Percentiles rank a stretch among this genome's conserved stretches.
Evolutionary conservation across 1,140 invertebrate genomes (phyloP).

Genomic region (Medauroidea extradentata): DNA sequence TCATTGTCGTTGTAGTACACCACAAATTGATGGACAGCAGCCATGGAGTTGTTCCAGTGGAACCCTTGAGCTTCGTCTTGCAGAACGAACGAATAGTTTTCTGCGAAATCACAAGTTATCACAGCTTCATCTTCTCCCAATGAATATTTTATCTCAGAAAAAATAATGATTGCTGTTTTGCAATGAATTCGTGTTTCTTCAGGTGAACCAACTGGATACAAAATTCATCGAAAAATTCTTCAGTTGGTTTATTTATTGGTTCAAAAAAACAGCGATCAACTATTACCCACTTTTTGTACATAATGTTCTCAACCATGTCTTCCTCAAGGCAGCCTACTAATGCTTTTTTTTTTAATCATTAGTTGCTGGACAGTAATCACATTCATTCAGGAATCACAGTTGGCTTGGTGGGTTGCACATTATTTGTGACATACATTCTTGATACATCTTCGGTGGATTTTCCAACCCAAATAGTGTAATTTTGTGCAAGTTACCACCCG

Average conservation of each 20-base stretch:
- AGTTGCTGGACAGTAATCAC: not conserved
- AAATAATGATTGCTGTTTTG: not conserved
- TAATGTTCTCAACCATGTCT: not conserved
- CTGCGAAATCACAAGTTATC: conserved; percentile 24
- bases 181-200: not conserved
- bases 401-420: too few species aligned
- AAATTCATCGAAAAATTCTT: not conserved
- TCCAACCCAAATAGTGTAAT: too few species aligned
- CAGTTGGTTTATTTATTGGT: not conserved
- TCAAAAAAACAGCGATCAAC: not conserved
- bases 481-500: too few species aligned
- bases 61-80: conserved; percentile 24
- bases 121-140: not conserved
- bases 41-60: conserved; percentile 25
- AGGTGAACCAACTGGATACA: not conserved
- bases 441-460: not conserved
- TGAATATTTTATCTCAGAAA: not conserved
- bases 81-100: conserved; percentile 28
- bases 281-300: not conserved
- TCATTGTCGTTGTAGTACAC: not conserved
- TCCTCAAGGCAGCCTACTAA: not conserved
- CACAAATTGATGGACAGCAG: conserved; percentile 29
- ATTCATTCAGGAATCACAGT: not conserved
- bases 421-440: too few species aligned
- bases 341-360: not conserved